Conservation (phyloP, 1,140 invertebrate species). For the Drosophila ogumai region DNA sequence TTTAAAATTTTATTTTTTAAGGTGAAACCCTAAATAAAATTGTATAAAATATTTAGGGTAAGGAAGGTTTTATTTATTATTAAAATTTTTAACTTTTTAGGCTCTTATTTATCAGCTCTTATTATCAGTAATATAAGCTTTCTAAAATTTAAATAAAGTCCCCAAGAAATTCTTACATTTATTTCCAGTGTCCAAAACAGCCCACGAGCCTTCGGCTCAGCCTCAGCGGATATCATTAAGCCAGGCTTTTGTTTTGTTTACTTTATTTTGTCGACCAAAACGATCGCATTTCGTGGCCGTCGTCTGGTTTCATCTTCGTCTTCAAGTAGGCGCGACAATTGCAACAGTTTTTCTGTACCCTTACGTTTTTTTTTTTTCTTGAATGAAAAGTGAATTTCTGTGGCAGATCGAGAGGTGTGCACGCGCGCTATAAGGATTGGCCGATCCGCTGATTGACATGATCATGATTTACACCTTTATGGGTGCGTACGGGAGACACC, state of each 20-base stretch:
- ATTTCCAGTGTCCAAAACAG: constrained; percentile 24
- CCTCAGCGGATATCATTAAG: constrained; percentile 75
- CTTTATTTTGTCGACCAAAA: constrained; percentile 45
- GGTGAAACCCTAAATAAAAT: neutral
- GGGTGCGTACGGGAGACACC: constrained; percentile 79
- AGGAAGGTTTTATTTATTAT: too few relatives aligned
- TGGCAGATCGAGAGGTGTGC: constrained; percentile 62
- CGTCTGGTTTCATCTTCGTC: constrained; percentile 40
- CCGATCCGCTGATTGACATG: constrained; percentile 75
- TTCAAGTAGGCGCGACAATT: constrained; percentile 82
- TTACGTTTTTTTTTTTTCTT: constrained; percentile 3
- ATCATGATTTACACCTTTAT: constrained; percentile 84
- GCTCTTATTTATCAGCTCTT: too few relatives aligned
- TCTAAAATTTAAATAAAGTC: neutral
- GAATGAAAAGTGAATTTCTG: constrained; percentile 51
- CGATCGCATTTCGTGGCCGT: constrained; percentile 42
- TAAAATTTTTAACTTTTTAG: too few relatives aligned
- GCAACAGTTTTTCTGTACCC: constrained; percentile 66
- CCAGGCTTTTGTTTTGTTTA: constrained; percentile 72
- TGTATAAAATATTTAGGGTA: too few relatives aligned
- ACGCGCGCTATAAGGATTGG: constrained; percentile 57
- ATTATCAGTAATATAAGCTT: too few relatives aligned
- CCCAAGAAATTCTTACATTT: neutral
- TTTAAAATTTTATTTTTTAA: neutral
- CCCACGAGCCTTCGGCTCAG: constrained; percentile 63